A percentile compares a stretch with the other conserved stretches of the same genome.
phyloP scores from a whole-genome alignment of 1,140 invertebrate species.

The Sesamia nonagrioides region DNA sequence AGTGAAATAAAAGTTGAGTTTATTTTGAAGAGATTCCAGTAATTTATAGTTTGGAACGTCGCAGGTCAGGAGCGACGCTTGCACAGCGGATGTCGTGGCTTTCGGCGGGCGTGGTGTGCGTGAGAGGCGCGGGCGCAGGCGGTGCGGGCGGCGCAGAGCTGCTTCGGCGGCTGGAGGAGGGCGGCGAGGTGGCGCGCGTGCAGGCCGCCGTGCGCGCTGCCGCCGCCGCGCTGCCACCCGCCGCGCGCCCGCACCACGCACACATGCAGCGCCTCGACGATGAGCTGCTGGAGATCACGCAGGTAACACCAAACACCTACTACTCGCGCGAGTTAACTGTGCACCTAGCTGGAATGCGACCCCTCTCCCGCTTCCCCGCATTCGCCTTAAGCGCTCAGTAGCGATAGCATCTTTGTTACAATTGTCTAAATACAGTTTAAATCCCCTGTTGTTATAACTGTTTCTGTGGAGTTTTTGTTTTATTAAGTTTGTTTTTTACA shows the following conservation, averaged over 20 bases:
- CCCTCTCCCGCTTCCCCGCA: no score
- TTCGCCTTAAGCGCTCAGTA: neutral
- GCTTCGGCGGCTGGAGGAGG: slow-evolving; percentile 97
- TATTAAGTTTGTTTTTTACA: no score
- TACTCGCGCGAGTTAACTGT: no score
- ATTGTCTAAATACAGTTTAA: no score
- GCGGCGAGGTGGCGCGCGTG: slow-evolving; percentile 95
- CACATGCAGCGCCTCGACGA: slow-evolving; percentile 88
- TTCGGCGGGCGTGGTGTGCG: slow-evolving; percentile 97
- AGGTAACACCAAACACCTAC: slow-evolving; percentile 74
- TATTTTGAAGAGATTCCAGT: no score
- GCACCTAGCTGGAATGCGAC: no score
- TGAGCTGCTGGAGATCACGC: slow-evolving; percentile 90
- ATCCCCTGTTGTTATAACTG: no score
- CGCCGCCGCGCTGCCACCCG: slow-evolving; percentile 87
- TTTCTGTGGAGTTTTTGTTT: no score
- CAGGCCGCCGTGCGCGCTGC: slow-evolving; percentile 92
- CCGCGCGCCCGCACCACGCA: slow-evolving; percentile 79
- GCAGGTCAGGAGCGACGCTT: slow-evolving; percentile 89
- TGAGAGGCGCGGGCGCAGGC: slow-evolving; percentile 95
- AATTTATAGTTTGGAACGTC: no score
- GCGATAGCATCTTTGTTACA: no score
- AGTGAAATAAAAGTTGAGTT: no score
- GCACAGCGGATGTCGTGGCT: slow-evolving; percentile 95
- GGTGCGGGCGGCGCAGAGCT: slow-evolving; percentile 94